These are phyloP conservation scores for Diuraphis noxia DNA, from an alignment of 1,140 invertebrate species.

Conservation along the genomic window DNA sequence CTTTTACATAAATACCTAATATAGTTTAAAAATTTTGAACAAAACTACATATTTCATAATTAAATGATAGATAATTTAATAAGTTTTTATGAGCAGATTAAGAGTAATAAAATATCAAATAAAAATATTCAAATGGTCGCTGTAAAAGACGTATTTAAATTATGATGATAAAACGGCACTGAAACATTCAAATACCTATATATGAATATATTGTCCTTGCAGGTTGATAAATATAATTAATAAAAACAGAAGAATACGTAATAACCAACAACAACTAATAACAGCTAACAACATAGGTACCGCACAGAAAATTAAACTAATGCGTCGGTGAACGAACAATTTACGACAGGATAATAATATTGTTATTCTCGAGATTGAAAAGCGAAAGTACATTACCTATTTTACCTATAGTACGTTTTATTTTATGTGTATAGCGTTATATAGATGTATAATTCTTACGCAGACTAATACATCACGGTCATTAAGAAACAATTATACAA, in stretches of 20 bases:
- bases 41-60: background rate
- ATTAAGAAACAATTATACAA: background rate
- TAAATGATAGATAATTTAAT: background rate
- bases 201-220: background rate
- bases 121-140: background rate
- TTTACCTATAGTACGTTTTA: background rate
- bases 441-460: background rate
- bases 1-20: background rate
- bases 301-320: background rate
- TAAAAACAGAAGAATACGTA: background rate
- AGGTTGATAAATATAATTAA: slow-evolving; percentile 3
- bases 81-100: no score
- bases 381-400: background rate
- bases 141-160: background rate
- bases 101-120: background rate
- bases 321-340: background rate
- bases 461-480: no score
- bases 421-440: background rate
- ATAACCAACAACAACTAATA: background rate
- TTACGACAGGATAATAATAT: background rate
- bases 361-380: background rate
- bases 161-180: background rate
- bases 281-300: background rate
- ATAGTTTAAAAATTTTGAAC: background rate
- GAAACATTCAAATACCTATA: background rate